phyloP scores from a whole-genome alignment of 2,888 invertebrate genomes.

The Caenorhabditis sinica region DNA sequence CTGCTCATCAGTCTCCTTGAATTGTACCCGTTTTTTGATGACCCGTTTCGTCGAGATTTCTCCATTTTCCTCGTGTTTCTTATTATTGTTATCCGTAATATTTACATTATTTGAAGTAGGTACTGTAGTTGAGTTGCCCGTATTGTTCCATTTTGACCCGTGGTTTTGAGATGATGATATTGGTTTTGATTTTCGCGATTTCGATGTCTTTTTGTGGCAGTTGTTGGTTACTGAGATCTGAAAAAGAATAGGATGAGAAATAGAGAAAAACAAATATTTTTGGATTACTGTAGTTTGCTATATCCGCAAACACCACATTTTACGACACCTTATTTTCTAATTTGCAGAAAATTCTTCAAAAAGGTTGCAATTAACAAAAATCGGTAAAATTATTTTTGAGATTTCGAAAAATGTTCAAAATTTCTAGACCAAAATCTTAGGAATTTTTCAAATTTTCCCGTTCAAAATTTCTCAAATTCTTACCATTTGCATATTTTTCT shows the following conservation, averaged over 20 bases:
- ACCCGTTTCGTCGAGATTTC: not conserved
- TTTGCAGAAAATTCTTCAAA: not conserved
- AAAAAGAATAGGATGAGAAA: conserved; percentile 1
- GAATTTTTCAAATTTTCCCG: not conserved
- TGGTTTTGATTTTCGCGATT: not conserved
- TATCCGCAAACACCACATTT: too few species aligned
- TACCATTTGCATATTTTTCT: not conserved
- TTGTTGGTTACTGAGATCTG: conserved; percentile 22
- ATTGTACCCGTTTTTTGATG: conserved; percentile 23
- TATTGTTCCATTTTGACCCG: not conserved
- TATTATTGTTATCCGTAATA: not conserved
- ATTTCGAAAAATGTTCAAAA: too few species aligned
- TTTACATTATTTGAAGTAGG: too few species aligned
- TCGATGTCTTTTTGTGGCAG: not conserved
- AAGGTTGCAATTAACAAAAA: not conserved
- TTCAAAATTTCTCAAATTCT: not conserved
- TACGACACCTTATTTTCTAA: too few species aligned
- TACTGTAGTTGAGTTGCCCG: not conserved
- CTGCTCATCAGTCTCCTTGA: conserved; percentile 22
- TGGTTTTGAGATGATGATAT: not conserved
- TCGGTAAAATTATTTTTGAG: not conserved
- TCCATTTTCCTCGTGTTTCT: not conserved
- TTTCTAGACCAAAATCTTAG: not conserved
- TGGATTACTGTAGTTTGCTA: too few species aligned
- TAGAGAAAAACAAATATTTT: not conserved